A percentile compares a stretch with the other conserved stretches of the same genome.
Conservation (phyloP, 2,888 invertebrate species). For the Leucophenga montana region DNA sequence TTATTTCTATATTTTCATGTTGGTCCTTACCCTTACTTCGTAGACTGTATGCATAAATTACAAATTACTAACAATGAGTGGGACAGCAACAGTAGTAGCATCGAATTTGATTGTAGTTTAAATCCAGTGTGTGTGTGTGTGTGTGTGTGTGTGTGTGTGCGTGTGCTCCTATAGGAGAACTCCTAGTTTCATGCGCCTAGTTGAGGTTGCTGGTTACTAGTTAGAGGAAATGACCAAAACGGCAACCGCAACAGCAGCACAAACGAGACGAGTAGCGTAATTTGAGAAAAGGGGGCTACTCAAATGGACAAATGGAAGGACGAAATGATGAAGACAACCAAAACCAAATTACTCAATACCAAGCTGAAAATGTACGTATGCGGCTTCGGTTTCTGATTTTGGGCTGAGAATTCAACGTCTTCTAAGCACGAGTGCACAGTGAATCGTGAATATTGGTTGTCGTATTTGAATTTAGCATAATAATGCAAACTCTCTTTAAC, state of each 20-base stretch:
- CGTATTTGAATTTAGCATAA: constrained; percentile 32
- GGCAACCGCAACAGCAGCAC: neutral
- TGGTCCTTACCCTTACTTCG: too few species aligned
- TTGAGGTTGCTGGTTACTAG: neutral
- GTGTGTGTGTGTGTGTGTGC: neutral
- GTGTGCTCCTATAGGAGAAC: too few species aligned
- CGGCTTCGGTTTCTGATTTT: neutral
- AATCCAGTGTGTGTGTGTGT: neutral
- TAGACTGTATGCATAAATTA: neutral
- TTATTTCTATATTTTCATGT: too few species aligned
- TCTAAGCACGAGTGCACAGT: neutral
- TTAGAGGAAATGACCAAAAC: neutral
- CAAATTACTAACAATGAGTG: neutral
- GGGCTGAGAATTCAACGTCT: neutral
- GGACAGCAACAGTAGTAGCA: neutral
- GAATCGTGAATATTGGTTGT: neutral
- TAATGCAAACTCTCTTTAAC: constrained; percentile 22
- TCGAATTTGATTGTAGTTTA: neutral
- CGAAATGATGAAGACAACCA: neutral
- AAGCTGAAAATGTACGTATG: constrained; percentile 2
- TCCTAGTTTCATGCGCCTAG: neutral
- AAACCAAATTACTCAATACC: constrained; percentile 15
- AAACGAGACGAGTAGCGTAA: too few species aligned
- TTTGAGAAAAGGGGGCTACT: too few species aligned
- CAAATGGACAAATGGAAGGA: too few species aligned